Base-by-base conservation (phyloP, 2,888 invertebrate genomes). In the Catocala nupta region DNA sequence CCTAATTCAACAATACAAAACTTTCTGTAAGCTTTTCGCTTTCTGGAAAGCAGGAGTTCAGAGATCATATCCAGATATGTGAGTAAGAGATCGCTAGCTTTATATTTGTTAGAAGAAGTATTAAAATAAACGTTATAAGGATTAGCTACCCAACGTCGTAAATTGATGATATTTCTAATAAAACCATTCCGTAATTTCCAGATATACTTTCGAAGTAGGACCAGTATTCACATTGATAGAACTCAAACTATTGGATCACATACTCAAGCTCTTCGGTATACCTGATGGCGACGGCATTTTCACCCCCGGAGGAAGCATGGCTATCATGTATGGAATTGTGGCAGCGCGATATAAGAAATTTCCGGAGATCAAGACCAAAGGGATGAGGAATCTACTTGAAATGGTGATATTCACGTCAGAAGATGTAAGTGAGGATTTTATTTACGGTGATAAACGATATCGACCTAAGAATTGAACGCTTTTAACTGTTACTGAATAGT, bases 141-240 rank as follows among this genome's bases (percentile, higher is more conserved):
- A 25, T 25, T 25, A 3, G 1, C 25, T 25, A 25, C 25, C 25
- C 25, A 25, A 25, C 25, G 25, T 25, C 25, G 25, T 25, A 25
- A 25, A 25, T 25, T 25, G 25, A 25, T 25, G 25, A 25, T 25
- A 25, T 25, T 25, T 25, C 25, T 10, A 0, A 48, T 11, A 6
- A 2, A 44, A 44, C 10, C 0, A 34, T n/a, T 34, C 8, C 36
- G 12, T 6, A 25, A 42, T 8, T 7, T 89, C 11, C 84, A 97
- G 97, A 65, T 96, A 97, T 81, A 97, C 98, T 0, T 97, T 95
- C 80, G 98, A 98, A 90, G 97, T 97, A 11, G 97, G 96, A 0
- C 97, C 97, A 25, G 97, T 96, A 0, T 97, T 97, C 82, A 96
- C 96, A 0, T 89, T 98, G 1, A 95, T 97, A 63, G 98, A 98